Evolutionary conservation across 2,113 vertebrate genomes (phyloP), one percentile per base, ranked within the genome.

Genomic region (Heloderma charlesbogerti): DNA sequence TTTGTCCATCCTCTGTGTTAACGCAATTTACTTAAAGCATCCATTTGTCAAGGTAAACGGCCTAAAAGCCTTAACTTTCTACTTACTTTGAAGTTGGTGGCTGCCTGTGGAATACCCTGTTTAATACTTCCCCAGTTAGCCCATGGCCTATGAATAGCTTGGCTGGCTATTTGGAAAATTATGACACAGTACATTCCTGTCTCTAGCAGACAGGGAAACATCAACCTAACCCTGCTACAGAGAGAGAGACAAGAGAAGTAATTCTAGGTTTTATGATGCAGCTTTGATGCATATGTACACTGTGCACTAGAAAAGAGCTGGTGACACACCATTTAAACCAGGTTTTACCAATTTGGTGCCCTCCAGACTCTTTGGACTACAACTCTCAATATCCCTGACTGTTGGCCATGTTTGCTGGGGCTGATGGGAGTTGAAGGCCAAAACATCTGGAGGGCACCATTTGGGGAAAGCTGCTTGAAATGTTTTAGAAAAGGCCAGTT

Each of bases 111-210:
- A 37, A 75, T 51, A 91, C 60, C 45, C 45, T 78, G n/a, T 92
- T 48, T 51, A 1, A 37, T 66, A 87, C 48, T 93, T 54, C 92
- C 91, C 34, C 6, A 94, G 92, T 91, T 89, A 20, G 0, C 87
- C 83, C n/a, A 51, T 51, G 1, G 45, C 77, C 71, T 90, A 18
- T 45, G 37, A 63, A 91, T 90, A 81, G 82, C 60, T 93, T 93
- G 92, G 89, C 91, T 94, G 94, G 80, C 79, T 84, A 1, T 45
- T 88, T 94, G 95, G 89, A 87, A 93, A 91, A 84, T 92, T 88
- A 79, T 67, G n/a, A 34, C 86, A 82, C 37, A 71, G 67, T 88
- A 93, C 0, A 0, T 94, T 88, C 92, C 48, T 88, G 8, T 91
- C 90, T 92, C 82, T 77, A 90, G 20, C 82, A 89, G 93, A 57